Percentiles rank a stretch among this genome's conserved stretches.
Conservation (phyloP, 2,113 vertebrate species). For the Myocastor coypus region DNA sequence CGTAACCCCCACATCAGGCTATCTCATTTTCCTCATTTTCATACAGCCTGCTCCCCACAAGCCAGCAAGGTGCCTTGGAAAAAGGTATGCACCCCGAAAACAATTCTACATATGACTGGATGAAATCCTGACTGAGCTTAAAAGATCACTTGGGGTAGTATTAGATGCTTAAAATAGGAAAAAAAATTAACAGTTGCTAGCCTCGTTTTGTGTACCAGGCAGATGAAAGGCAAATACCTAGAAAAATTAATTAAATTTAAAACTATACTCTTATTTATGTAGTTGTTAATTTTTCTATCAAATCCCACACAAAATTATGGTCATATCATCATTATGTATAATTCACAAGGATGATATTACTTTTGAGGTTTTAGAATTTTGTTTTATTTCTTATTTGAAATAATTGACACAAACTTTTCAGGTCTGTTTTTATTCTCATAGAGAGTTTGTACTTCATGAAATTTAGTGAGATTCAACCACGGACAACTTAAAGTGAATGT, state of each 20-base stretch:
- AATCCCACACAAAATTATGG: background rate
- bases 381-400: background rate
- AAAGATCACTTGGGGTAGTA: background rate
- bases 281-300: background rate
- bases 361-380: background rate
- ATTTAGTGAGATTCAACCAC: background rate
- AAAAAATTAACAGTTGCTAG: background rate
- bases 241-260: conserved; percentile 1
- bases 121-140: background rate
- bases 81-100: background rate
- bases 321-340: background rate
- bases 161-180: conserved; percentile 39
- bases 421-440: background rate
- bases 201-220: background rate
- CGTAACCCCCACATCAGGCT: background rate
- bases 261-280: background rate
- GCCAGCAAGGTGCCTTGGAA: background rate
- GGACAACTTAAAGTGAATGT: background rate
- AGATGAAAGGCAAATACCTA: background rate
- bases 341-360: background rate
- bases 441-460: conserved; percentile 10
- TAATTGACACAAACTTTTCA: background rate
- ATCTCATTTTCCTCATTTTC: background rate
- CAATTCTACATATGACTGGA: background rate
- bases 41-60: background rate